These are phyloP conservation scores for Luehdorfia chinensis DNA, from an alignment of 1,140 invertebrate species.

Conservation along the genomic window DNA sequence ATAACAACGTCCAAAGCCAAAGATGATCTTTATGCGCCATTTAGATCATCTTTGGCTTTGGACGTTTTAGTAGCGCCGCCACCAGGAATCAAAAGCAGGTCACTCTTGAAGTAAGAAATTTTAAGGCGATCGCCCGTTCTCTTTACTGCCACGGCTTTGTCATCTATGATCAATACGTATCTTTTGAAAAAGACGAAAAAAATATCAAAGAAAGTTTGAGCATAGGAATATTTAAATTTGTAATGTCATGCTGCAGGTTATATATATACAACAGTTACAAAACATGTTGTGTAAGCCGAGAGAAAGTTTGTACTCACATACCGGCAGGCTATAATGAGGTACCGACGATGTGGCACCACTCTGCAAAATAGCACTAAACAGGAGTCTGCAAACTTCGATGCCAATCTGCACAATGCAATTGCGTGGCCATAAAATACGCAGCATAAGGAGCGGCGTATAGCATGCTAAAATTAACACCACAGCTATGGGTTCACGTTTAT, in stretches of 20 bases:
- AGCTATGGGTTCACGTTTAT: not conserved
- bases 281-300: not conserved
- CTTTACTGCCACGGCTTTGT: too few relatives aligned
- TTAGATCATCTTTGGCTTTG: too few relatives aligned
- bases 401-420: not conserved
- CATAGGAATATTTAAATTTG: too few relatives aligned
- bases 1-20: too few relatives aligned
- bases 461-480: conserved; percentile 5
- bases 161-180: too few relatives aligned
- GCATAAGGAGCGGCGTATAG: not conserved
- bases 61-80: too few relatives aligned
- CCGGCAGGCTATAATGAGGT: not conserved
- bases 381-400: not conserved
- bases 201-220: too few relatives aligned
- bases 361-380: not conserved
- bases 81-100: too few relatives aligned
- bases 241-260: conserved; percentile 7
- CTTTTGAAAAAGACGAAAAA: too few relatives aligned
- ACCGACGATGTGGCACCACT: not conserved
- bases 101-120: too few relatives aligned
- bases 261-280: conserved; percentile 5
- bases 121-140: too few relatives aligned
- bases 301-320: conserved; percentile 11
- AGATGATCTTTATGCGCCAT: too few relatives aligned
- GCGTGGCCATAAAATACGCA: conserved; percentile 1